These are phyloP conservation scores for Thaleichthys pacificus DNA, from an alignment of 2,797 vertebrate genomes.

Conservation along the genomic window DNA sequence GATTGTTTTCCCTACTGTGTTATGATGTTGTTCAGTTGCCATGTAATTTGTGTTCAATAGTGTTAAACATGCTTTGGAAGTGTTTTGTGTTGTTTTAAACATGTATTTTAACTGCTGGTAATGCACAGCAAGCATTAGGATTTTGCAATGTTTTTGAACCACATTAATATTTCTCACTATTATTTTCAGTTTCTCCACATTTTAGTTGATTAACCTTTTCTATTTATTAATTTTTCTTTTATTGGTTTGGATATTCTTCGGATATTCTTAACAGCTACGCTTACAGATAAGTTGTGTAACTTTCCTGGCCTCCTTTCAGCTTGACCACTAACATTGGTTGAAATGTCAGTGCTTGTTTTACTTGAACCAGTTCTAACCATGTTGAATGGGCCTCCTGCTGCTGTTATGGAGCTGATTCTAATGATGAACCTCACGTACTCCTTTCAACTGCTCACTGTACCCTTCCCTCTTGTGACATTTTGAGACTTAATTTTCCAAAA, in stretches of 20 bases:
- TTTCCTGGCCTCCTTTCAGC: constrained; percentile 16
- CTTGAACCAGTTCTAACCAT: constrained; percentile 55
- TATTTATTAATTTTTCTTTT: constrained; percentile 16
- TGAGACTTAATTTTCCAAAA: constrained; percentile 74
- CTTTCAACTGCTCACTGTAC: constrained; percentile 59
- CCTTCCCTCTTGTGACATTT: constrained; percentile 62
- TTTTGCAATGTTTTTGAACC: constrained; percentile 32
- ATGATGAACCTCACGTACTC: constrained; percentile 45
- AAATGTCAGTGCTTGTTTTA: constrained; percentile 52
- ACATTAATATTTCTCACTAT: constrained; percentile 7
- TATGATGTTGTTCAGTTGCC: constrained; percentile 29
- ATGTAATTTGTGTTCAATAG: constrained; percentile 54
- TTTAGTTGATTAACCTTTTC: background rate
- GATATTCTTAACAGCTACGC: constrained; percentile 27
- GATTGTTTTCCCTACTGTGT: constrained; percentile 39
- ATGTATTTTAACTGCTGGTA: constrained; percentile 59
- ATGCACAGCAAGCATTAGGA: constrained; percentile 38
- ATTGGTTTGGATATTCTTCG: constrained; percentile 28
- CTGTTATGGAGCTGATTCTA: constrained; percentile 44
- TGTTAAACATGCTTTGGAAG: constrained; percentile 69
- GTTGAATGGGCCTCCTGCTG: constrained; percentile 50
- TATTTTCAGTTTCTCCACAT: background rate
- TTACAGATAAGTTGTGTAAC: constrained; percentile 22
- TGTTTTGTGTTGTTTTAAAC: constrained; percentile 49
- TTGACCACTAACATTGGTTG: constrained; percentile 47